Evolutionary conservation across 35 echinoderm and acorn worm species (phyloP).

Genomic region (Ophiothrix spiculata): DNA sequence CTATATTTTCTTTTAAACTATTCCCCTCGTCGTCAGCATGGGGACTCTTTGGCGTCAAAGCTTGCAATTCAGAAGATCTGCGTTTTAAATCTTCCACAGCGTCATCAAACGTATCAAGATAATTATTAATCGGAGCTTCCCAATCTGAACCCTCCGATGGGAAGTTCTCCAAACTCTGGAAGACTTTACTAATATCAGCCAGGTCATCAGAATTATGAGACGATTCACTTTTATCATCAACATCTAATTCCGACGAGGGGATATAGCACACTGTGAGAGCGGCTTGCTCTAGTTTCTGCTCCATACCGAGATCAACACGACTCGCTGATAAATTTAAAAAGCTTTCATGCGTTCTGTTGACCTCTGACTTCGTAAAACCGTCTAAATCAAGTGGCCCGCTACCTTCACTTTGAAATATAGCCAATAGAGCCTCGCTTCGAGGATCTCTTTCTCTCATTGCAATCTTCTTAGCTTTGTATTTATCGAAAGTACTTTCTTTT

Average conservation of each 20-base stretch:
- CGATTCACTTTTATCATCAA: not conserved
- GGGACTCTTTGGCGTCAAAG: not conserved
- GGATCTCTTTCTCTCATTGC: not conserved
- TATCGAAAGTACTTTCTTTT: not conserved
- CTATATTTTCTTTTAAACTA: not conserved
- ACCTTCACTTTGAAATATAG: not conserved
- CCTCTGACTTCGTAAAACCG: not conserved
- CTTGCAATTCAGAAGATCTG: not conserved
- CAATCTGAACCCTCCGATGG: not conserved
- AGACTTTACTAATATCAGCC: not conserved
- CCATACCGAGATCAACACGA: not conserved
- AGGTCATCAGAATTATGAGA: not conserved
- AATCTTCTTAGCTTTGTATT: not conserved
- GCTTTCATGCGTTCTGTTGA: not conserved
- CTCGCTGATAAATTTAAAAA: not conserved
- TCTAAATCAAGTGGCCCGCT: not conserved
- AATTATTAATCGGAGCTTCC: not conserved
- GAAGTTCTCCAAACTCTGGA: not conserved
- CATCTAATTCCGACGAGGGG: not conserved
- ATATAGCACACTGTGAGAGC: not conserved
- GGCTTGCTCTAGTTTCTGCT: not conserved
- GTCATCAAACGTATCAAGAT: not conserved
- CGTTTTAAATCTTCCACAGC: not conserved
- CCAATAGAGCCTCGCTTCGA: not conserved
- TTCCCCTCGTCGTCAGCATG: not conserved